These are phyloP conservation scores for Rhabdomys pumilio DNA, from an alignment of 2,797 vertebrate species.

Conservation along the genomic window DNA sequence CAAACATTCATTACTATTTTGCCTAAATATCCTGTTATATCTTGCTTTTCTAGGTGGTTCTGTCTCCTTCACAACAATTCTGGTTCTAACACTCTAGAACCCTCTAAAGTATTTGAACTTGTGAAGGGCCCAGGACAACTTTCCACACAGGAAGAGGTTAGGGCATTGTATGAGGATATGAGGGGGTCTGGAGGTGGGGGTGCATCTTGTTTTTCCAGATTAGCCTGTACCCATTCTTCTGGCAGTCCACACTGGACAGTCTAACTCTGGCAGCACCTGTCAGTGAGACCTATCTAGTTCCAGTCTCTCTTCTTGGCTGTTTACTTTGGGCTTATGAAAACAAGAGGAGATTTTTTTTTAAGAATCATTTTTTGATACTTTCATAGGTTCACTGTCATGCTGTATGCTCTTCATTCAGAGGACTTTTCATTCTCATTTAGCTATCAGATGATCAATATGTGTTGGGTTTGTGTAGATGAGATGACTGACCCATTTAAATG, in stretches of 20 bases:
- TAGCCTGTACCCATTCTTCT: not conserved
- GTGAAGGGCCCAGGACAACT: not conserved
- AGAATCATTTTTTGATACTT: not conserved
- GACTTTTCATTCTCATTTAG: not conserved
- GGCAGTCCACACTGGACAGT: not conserved
- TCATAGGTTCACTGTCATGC: not conserved
- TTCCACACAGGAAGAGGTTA: not conserved
- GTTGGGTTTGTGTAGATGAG: not conserved
- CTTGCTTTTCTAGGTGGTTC: not conserved
- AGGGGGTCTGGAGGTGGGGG: too few relatives aligned
- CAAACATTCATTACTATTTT: not conserved
- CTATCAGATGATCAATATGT: not conserved
- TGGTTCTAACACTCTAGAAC: not conserved
- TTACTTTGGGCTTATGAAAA: constrained; percentile 9
- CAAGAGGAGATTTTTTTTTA: not conserved
- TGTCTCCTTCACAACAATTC: not conserved
- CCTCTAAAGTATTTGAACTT: not conserved
- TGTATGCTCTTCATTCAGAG: not conserved
- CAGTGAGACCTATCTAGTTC: not conserved
- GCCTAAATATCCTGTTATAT: not conserved
- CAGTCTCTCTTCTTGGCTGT: not conserved
- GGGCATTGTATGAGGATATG: not conserved
- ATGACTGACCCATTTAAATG: not conserved
- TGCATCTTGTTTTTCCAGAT: not conserved
- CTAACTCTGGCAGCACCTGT: not conserved